These are phyloP conservation scores for Yoshiicerus persimilis DNA, from an alignment of 1,140 invertebrate genomes.

Conservation along the genomic window DNA sequence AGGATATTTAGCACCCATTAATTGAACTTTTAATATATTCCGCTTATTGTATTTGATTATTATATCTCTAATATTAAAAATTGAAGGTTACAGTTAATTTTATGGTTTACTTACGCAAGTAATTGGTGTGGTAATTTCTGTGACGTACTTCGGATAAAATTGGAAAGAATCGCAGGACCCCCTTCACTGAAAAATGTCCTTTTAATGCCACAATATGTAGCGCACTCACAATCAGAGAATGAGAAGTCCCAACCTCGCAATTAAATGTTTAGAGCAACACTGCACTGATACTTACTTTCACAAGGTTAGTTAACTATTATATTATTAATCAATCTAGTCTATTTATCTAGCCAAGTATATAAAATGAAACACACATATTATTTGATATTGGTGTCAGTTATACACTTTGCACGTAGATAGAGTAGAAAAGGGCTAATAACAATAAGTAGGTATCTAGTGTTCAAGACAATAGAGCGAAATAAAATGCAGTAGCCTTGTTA, in stretches of 20 bases:
- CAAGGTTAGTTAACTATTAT: background rate
- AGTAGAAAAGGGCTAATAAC: background rate
- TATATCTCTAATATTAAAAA: too few relatives aligned
- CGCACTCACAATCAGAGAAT: background rate
- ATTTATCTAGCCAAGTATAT: background rate
- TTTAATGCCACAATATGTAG: background rate
- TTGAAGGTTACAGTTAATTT: too few relatives aligned
- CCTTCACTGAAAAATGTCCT: background rate
- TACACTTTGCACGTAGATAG: background rate
- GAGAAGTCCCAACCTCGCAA: background rate
- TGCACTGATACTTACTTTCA: background rate
- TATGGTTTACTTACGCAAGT: too few relatives aligned
- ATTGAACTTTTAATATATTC: too few relatives aligned
- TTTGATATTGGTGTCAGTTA: background rate
- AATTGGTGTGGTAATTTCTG: too few relatives aligned
- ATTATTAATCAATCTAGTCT: background rate
- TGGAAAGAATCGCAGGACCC: too few relatives aligned
- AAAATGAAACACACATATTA: background rate
- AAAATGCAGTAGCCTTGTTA: background rate
- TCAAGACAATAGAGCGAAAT: too few relatives aligned
- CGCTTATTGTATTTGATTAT: too few relatives aligned
- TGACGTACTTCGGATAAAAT: too few relatives aligned
- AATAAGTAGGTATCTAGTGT: background rate
- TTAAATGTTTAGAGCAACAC: background rate
- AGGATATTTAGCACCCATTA: too few relatives aligned